phyloP scores from a whole-genome alignment of 2,113 vertebrate genomes.

The Poeciliopsis occidentalis region DNA sequence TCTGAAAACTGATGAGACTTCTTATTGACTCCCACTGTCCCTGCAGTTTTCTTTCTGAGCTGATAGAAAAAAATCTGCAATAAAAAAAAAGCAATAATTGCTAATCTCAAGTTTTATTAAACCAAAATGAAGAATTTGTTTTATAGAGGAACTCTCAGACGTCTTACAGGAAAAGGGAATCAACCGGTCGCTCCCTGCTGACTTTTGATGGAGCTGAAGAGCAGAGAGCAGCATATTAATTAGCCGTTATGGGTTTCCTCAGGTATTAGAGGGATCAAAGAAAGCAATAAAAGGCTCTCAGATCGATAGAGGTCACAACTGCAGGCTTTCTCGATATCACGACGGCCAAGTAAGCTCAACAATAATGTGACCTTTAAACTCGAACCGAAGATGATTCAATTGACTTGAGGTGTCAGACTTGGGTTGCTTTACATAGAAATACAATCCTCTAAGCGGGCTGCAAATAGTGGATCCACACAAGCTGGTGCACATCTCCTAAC shows the following conservation, averaged over 20 bases:
- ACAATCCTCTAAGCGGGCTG: neutral
- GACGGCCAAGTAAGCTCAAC: conserved; percentile 24
- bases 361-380: conserved; percentile 63
- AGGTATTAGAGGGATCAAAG: conserved; percentile 77
- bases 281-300: conserved; percentile 62
- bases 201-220: conserved; percentile 63
- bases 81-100: conserved; percentile 7
- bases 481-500: neutral
- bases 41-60: conserved; percentile 5
- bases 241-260: conserved; percentile 74
- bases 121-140: conserved; percentile 32
- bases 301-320: conserved; percentile 61
- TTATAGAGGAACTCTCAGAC: conserved; percentile 44
- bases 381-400: conserved; percentile 13
- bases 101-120: conserved; percentile 36
- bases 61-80: conserved; percentile 18
- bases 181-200: conserved; percentile 33
- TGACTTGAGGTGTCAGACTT: conserved; percentile 40
- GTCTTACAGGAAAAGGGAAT: conserved; percentile 20
- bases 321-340: conserved; percentile 37
- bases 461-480: neutral
- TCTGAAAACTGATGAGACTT: conserved; percentile 47
- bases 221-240: conserved; percentile 77
- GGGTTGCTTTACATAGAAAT: neutral
- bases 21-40: conserved; percentile 1